A percentile compares a stretch with the other conserved stretches of the same genome.
Evolutionary conservation across 2,797 vertebrate species (phyloP).

Genomic region (Eptatretus atami): DNA sequence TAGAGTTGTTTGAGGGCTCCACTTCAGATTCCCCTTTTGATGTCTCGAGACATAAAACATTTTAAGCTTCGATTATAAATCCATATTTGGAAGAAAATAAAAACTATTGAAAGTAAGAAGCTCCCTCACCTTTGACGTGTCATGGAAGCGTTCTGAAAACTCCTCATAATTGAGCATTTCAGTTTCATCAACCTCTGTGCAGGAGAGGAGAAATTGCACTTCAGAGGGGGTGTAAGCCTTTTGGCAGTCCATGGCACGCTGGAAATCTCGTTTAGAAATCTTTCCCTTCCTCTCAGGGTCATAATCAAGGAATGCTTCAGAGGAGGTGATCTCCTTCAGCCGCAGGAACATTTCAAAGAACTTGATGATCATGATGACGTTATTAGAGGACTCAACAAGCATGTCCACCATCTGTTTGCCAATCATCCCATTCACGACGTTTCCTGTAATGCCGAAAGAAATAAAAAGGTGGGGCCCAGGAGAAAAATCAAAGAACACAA

Average conservation of each 20-base stretch:
- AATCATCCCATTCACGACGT: slow-evolving; percentile 72
- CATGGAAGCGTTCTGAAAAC: slow-evolving; percentile 64
- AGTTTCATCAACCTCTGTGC: slow-evolving; percentile 75
- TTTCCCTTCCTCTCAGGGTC: slow-evolving; percentile 59
- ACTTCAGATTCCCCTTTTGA: no score
- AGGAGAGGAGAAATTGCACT: slow-evolving; percentile 81
- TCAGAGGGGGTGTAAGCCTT: slow-evolving; percentile 53
- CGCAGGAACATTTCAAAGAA: slow-evolving; percentile 98
- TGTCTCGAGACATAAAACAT: no score
- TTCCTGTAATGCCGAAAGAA: slow-evolving; percentile 20
- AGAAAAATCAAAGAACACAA: no score
- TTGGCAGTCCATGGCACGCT: slow-evolving; percentile 92
- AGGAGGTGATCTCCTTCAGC: slow-evolving; percentile 69
- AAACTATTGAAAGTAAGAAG: no score
- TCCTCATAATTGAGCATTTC: slow-evolving; percentile 88
- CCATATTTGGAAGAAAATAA: no score
- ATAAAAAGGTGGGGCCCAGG: no score
- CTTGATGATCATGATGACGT: slow-evolving; percentile 78
- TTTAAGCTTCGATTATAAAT: no score
- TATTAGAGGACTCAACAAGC: slow-evolving; percentile 86
- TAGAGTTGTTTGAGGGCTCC: no score
- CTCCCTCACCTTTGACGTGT: slow-evolving; percentile 28
- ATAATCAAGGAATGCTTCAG: slow-evolving; percentile 65
- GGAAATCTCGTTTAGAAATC: slow-evolving; percentile 93
- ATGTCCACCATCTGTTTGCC: slow-evolving; percentile 94